Percentiles rank a stretch among this genome's conserved stretches.
Conservation (phyloP, 1,140 invertebrate species). For the Teleopsis dalmanni region DNA sequence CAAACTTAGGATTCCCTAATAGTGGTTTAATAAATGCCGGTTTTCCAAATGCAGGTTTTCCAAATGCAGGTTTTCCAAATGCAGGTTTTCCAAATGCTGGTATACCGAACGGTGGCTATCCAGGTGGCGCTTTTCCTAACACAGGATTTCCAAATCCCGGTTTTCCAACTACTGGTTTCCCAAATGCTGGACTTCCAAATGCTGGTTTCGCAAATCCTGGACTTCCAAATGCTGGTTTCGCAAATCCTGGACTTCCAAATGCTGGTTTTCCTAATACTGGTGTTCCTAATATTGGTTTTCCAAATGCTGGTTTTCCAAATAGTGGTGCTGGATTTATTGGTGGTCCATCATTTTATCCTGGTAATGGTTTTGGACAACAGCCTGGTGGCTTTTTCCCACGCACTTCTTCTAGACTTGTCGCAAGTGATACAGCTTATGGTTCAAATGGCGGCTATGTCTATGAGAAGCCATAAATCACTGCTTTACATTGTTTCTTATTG, state of each 20-base stretch:
- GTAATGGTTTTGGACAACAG: no score
- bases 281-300: constrained; percentile 1
- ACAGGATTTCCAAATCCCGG: not conserved
- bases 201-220: not conserved
- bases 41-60: constrained; percentile 4
- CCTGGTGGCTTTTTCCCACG: not conserved
- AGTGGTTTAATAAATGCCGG: not conserved
- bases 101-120: not conserved
- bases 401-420: constrained; percentile 3
- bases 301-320: no score
- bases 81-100: not conserved
- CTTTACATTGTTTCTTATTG: not conserved
- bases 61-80: not conserved
- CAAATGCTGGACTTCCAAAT: not conserved
- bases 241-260: not conserved
- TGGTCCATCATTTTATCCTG: no score
- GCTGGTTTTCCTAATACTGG: not conserved
- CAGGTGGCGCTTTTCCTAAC: not conserved
- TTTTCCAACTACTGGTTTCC: not conserved
- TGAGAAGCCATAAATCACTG: constrained; percentile 17
- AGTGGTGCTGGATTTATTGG: not conserved
- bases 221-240: not conserved
- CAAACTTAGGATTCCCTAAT: not conserved
- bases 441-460: constrained; percentile 34
- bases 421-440: constrained; percentile 24